Evolutionary conservation across 2,888 invertebrate genomes (phyloP).

Genomic region (Eurois occulta): DNA sequence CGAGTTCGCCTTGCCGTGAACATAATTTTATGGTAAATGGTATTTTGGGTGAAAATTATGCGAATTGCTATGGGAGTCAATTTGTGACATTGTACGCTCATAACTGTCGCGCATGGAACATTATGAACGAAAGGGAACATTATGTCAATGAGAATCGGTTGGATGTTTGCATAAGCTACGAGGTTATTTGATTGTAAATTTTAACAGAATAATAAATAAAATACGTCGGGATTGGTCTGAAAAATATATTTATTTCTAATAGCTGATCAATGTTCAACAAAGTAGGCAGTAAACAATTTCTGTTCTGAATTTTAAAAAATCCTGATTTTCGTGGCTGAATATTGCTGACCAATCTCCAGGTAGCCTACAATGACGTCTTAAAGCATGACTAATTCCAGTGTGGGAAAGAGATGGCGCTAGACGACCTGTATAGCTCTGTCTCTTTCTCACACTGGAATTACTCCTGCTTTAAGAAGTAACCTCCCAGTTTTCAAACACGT

Average conservation of each 20-base stretch:
- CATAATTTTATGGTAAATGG: constrained; percentile 57
- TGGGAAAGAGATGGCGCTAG: too few relatives aligned
- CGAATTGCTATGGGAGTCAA: constrained; percentile 49
- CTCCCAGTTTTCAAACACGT: too few relatives aligned
- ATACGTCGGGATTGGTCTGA: neutral
- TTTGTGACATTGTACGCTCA: constrained; percentile 39
- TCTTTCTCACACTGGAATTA: too few relatives aligned
- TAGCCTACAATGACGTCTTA: too few relatives aligned
- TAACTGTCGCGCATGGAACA: constrained; percentile 25
- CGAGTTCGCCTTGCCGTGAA: constrained; percentile 45
- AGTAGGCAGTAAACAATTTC: neutral
- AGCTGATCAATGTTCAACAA: neutral
- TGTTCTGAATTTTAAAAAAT: neutral
- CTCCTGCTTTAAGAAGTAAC: too few relatives aligned
- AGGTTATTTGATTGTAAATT: neutral
- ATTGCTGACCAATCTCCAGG: neutral
- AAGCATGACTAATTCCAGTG: too few relatives aligned
- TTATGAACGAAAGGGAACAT: constrained; percentile 35
- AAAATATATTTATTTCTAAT: neutral
- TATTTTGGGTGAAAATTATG: constrained; percentile 54
- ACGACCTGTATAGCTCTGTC: too few relatives aligned
- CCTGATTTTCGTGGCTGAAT: neutral
- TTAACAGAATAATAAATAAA: constrained; percentile 19
- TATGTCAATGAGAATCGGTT: constrained; percentile 20
- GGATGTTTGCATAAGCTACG: constrained; percentile 12